Evolutionary conservation across 2,113 vertebrate genomes (phyloP).

Genomic region (Stegostoma tigrinum): DNA sequence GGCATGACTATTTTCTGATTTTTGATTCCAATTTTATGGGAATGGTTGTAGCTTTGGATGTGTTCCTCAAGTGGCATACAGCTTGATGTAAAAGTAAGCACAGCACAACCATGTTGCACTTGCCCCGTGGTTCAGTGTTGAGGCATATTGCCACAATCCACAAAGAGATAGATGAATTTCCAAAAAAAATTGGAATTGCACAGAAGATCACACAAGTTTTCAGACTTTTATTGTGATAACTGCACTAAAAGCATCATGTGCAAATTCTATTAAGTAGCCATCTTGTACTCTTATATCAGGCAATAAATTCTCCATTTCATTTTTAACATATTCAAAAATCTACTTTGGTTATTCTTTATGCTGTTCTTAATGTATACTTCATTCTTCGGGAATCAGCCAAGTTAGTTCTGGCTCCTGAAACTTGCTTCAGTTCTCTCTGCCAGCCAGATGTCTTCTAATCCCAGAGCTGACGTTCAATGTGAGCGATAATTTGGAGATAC

Average conservation of each 20-base stretch:
- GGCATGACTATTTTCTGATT: background rate
- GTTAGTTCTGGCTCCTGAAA: too few species aligned
- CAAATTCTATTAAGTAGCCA: background rate
- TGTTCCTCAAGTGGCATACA: background rate
- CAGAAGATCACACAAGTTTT: background rate
- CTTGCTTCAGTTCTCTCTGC: too few species aligned
- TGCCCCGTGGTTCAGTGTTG: background rate
- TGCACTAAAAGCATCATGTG: too few species aligned
- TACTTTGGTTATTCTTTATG: too few species aligned
- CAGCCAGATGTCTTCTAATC: too few species aligned
- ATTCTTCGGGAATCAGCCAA: background rate
- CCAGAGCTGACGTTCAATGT: too few species aligned
- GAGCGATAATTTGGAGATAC: too few species aligned
- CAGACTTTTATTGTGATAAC: background rate
- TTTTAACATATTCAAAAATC: too few species aligned
- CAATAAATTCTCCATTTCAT: too few species aligned
- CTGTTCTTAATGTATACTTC: background rate
- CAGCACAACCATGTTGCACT: background rate
- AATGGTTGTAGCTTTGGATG: background rate
- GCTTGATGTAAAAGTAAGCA: background rate
- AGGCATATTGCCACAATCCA: background rate
- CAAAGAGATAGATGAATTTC: background rate
- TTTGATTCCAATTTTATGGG: background rate
- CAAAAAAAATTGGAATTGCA: background rate
- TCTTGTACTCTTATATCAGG: background rate